Base-by-base conservation (phyloP, 1,140 invertebrate species). In the Plodia interpunctella region DNA sequence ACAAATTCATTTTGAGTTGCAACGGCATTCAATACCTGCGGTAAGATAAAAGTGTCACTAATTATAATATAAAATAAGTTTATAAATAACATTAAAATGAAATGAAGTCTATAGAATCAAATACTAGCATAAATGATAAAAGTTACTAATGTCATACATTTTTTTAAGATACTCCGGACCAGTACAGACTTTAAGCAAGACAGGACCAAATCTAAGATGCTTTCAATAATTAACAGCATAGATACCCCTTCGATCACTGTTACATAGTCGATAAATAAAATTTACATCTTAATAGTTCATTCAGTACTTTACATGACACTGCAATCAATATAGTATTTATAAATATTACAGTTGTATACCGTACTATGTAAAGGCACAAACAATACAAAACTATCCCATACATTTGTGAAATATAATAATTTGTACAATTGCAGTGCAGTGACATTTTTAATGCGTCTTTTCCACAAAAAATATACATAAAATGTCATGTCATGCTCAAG, bases 281-380 rank as follows among this genome's bases (percentile, higher is more conserved):
- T 44, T 15, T 44, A 44, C 38, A 44, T 44, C 11, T 32, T 63
- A 66, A 57, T 60, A 25, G 35, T 74, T 66, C 13, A 44, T 44
- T 15, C 38, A 15, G 13, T 44, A 44, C 30, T 32, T 32, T 44
- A 44, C n/a, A 15, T 15, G 15, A 44, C 38, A 44, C 1, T 44
- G 38, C 15, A 17, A 44, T 44, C 38, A 44, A 44, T 17, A 25
- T 53, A 53, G 13, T 25, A 53, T 25, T 20, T 53, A 53, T 53
- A 20, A 53, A n/a, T 13, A 21, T 51, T 51, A 72, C 49, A 74
- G 69, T 76, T 62, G 68, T 72, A 78, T 71, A 76, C 72, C 70
- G 76, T 74, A 80, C 66, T 74, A 70, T 78, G 77, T 84, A 73
- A 83, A 86, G 81, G 83, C 83, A 86, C 80, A 83, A 86, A 83